Conservation (phyloP, 2,888 invertebrate genomes). For the Xanthia togata region DNA sequence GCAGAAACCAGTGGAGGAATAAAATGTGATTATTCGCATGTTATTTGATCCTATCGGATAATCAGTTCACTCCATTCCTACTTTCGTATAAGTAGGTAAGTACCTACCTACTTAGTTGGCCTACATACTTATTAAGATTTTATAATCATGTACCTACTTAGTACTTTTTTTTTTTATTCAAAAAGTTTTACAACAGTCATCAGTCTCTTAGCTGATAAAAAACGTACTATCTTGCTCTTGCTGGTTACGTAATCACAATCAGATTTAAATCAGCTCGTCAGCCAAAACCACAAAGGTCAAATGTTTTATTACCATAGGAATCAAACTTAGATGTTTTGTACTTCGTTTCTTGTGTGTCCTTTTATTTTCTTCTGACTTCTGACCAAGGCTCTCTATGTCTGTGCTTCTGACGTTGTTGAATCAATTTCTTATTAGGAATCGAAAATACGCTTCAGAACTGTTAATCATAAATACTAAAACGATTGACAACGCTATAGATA, state of each 20-base stretch:
- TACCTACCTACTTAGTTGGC: background rate
- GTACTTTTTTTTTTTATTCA: background rate
- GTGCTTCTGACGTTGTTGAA: background rate
- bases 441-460: background rate
- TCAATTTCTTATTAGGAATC: background rate
- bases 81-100: background rate
- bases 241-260: slow-evolving; percentile 8
- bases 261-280: slow-evolving; percentile 20
- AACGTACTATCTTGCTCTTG: background rate
- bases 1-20: background rate
- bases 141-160: background rate
- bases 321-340: background rate
- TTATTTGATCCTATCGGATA: background rate
- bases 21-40: background rate
- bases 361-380: background rate
- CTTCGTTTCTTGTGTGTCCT: background rate
- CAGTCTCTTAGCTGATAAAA: background rate
- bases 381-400: no score
- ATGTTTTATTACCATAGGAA: background rate
- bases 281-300: slow-evolving; percentile 16
- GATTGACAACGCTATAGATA: background rate
- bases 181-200: background rate
- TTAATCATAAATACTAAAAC: background rate
- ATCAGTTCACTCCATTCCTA: background rate
- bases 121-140: background rate